Conservation (phyloP, 37 sponge, comb jelly and placozoan genomes). For the Oopsacas minuta region DNA sequence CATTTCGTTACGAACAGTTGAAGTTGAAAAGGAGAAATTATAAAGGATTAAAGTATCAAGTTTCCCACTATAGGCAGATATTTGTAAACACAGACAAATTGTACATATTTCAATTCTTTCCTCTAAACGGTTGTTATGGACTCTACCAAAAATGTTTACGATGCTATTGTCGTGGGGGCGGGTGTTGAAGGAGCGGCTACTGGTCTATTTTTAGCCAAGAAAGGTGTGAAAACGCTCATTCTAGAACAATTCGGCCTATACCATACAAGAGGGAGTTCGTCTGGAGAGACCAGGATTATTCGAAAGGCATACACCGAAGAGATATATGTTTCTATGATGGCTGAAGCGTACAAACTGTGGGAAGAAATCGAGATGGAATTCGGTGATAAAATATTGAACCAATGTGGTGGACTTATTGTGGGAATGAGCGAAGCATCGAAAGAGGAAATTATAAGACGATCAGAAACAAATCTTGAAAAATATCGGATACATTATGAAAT, state of each 20-base stretch:
- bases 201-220: conserved; percentile 36
- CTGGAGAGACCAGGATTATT: conserved; percentile 57
- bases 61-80: too few relatives aligned
- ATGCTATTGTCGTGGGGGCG: conserved; percentile 67
- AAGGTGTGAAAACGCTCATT: not conserved
- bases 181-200: conserved; percentile 69
- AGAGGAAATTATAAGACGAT: not conserved
- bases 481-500: conserved; percentile 25
- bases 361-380: conserved; percentile 40
- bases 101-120: too few relatives aligned
- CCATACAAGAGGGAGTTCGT: conserved; percentile 79
- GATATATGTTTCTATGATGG: conserved; percentile 54
- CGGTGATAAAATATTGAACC: conserved; percentile 35
- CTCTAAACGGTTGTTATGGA: not conserved
- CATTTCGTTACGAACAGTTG: too few relatives aligned
- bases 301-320: conserved; percentile 34
- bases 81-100: too few relatives aligned
- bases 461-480: not conserved
- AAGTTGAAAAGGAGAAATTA: too few relatives aligned
- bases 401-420: conserved; percentile 37
- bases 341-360: conserved; percentile 59
- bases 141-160: conserved; percentile 14
- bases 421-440: conserved; percentile 6
- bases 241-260: conserved; percentile 36
- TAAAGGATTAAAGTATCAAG: too few relatives aligned